Percentiles rank a stretch among this genome's conserved stretches.
phyloP scores from a whole-genome alignment of 2,797 vertebrate species.

The Leptatherina wallacei region DNA sequence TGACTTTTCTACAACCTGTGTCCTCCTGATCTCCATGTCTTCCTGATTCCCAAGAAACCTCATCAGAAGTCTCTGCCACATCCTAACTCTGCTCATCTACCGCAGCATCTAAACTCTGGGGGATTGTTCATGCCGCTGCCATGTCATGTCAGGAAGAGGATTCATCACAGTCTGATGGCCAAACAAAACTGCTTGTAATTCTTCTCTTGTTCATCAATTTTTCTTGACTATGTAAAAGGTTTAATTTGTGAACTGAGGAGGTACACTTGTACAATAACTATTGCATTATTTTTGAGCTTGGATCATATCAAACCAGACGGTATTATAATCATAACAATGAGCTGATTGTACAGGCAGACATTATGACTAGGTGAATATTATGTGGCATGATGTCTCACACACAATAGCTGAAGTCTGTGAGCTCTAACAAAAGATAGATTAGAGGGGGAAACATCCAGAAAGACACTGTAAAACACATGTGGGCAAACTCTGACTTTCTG shows the following conservation, averaged over 20 bases:
- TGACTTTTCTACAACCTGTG: neutral
- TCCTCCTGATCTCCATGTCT: neutral
- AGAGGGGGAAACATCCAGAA: constrained; percentile 1
- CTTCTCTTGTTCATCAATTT: too few species aligned
- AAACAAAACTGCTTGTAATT: neutral
- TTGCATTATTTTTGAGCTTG: neutral
- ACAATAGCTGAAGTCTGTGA: neutral
- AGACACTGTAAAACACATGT: neutral
- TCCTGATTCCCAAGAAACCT: neutral
- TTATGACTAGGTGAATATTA: constrained; percentile 3
- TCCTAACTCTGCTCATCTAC: neutral
- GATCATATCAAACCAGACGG: neutral
- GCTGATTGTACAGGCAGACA: constrained; percentile 11
- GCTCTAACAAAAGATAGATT: neutral
- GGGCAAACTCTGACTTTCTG: neutral
- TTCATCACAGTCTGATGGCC: neutral
- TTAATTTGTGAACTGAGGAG: neutral
- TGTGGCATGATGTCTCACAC: neutral
- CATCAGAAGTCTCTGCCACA: neutral
- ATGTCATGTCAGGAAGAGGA: neutral
- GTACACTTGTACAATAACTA: neutral
- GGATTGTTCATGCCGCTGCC: neutral
- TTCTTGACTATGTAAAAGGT: neutral
- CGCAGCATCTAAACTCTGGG: neutral
- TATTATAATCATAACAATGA: neutral